Evolutionary conservation across 2,113 vertebrate genomes (phyloP).

Genomic region (Phasianus colchicus): DNA sequence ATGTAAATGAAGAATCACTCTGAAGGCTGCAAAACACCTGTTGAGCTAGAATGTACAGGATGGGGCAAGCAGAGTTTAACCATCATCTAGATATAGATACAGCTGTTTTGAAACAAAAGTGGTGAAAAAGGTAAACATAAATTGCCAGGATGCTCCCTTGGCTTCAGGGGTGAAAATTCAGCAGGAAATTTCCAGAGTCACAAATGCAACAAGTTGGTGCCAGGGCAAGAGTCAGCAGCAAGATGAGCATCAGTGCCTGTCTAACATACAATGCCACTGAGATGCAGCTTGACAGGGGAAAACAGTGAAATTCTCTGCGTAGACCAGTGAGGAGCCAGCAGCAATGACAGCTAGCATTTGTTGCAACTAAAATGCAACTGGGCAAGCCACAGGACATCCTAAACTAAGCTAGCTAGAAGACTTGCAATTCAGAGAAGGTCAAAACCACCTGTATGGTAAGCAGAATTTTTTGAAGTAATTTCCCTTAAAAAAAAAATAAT

Average conservation of each 20-base stretch:
- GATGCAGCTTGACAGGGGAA: not conserved
- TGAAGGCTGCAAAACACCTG: rapidly evolving
- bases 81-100: not conserved
- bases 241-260: not conserved
- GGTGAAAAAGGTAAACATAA: not conserved
- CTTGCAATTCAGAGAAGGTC: not conserved
- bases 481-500: not conserved
- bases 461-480: not conserved
- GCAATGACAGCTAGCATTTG: not conserved
- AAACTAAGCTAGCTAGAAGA: not conserved
- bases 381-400: not conserved
- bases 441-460: not conserved
- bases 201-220: not conserved
- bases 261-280: not conserved
- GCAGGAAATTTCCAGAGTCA: not conserved
- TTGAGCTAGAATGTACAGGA: not conserved
- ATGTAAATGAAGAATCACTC: not conserved
- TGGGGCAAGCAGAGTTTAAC: not conserved
- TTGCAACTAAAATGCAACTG: not conserved
- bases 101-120: not conserved
- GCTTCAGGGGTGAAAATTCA: not conserved
- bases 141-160: not conserved
- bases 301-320: not conserved
- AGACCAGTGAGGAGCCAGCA: not conserved
- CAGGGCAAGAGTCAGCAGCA: not conserved